Conservation (phyloP, 2,888 invertebrate species). For the Cabera pusaria region DNA sequence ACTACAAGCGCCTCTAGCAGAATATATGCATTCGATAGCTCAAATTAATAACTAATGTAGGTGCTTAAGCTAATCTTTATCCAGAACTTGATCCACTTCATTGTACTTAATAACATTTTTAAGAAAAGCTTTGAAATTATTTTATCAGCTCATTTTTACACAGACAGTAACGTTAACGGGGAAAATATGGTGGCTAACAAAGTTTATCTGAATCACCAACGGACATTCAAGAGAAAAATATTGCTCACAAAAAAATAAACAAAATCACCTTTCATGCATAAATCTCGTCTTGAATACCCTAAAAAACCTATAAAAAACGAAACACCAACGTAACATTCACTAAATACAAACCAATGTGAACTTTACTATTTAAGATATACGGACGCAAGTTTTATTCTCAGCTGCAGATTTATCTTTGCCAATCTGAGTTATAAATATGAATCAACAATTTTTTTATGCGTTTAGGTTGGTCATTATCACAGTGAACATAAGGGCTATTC, state of each 20-base stretch:
- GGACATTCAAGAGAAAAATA: conserved; percentile 26
- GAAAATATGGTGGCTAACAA: conserved; percentile 9
- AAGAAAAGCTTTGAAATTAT: too few species aligned
- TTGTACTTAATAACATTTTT: too few species aligned
- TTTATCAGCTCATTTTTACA: too few species aligned
- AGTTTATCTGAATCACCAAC: conserved; percentile 21
- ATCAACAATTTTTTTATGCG: conserved; percentile 36
- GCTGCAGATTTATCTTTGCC: conserved; percentile 28
- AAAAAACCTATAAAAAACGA: conserved; percentile 43
- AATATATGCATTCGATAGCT: too few species aligned
- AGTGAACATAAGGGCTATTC: conserved; percentile 24
- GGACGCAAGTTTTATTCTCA: conserved; percentile 4
- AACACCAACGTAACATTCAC: conserved; percentile 22
- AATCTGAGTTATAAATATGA: conserved; percentile 43
- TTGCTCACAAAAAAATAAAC: conserved; percentile 28
- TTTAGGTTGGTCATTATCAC: conserved; percentile 27
- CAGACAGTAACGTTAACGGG: too few species aligned
- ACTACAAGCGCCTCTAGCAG: too few species aligned
- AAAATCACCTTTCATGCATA: conserved; percentile 39
- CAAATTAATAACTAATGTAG: too few species aligned
- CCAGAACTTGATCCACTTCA: too few species aligned
- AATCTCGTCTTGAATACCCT: conserved; percentile 44
- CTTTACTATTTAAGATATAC: conserved; percentile 15
- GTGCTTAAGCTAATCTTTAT: too few species aligned
- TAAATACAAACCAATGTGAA: neutral